These are phyloP conservation scores for Pherbina coryleti DNA, from an alignment of 2,888 invertebrate genomes.

Conservation along the genomic window DNA sequence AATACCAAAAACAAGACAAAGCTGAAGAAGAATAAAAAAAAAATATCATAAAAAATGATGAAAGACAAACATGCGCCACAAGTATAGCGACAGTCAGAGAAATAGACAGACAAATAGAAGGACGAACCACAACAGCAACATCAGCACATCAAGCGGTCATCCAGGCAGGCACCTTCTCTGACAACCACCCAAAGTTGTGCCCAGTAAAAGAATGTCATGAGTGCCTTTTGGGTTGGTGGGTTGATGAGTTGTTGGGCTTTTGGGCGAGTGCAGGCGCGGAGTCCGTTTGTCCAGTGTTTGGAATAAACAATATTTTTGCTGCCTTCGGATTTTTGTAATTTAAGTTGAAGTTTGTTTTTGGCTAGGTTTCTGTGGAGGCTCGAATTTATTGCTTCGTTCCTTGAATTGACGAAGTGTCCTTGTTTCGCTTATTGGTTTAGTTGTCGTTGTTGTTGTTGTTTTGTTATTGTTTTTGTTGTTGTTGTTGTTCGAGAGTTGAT, in stretches of 20 bases:
- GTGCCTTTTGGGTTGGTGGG: neutral
- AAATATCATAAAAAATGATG: conserved; percentile 60
- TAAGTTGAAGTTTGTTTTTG: conserved; percentile 30
- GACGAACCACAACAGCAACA: conserved; percentile 27
- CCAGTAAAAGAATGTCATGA: neutral
- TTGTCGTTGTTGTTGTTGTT: conserved; percentile 42
- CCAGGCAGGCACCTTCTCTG: neutral
- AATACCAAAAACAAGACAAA: conserved; percentile 50
- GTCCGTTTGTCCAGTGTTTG: neutral
- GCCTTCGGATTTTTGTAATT: conserved; percentile 35
- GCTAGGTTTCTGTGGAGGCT: conserved; percentile 19
- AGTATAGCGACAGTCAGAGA: conserved; percentile 49
- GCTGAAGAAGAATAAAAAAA: conserved; percentile 50
- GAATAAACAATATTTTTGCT: conserved; percentile 45
- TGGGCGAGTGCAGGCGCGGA: conserved; percentile 35
- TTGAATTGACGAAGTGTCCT: conserved; percentile 56
- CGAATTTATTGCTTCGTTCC: conserved; percentile 42
- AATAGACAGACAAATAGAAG: conserved; percentile 12
- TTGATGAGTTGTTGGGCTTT: neutral
- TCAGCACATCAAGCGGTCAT: conserved; percentile 32
- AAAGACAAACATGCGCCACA: conserved; percentile 65
- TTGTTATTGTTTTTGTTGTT: conserved; percentile 42
- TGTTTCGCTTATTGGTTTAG: conserved; percentile 32
- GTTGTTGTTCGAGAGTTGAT: conserved; percentile 56
- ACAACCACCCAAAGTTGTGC: neutral